Percentiles rank a stretch among this genome's conserved stretches.
These are phyloP conservation scores for Crocidura indochinensis DNA, from an alignment of 2,797 vertebrate species.

Conservation along the genomic window DNA sequence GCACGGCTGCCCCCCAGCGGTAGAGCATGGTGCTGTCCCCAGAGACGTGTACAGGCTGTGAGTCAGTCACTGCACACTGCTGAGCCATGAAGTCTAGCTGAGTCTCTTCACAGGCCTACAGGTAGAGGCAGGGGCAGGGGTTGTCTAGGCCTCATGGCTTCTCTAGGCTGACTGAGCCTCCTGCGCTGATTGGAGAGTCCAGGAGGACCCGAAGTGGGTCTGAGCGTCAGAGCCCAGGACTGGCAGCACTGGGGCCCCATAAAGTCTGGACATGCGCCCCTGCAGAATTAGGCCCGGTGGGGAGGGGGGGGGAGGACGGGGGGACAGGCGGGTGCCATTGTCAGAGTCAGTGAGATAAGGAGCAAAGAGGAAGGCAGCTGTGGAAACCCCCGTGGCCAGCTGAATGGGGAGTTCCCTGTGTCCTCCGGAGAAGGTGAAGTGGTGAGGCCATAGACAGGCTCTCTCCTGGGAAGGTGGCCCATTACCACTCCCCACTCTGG, in stretches of 20 bases:
- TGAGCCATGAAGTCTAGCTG: constrained; percentile 96
- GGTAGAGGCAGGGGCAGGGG: not conserved
- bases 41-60: constrained; percentile 91
- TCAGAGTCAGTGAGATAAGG: not conserved
- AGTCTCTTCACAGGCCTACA: constrained; percentile 91
- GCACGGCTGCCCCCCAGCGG: constrained; percentile 94
- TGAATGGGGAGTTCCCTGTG: no score
- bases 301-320: not conserved
- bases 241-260: not conserved
- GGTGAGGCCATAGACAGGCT: no score
- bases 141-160: no score
- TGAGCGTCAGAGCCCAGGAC: not conserved
- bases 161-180: no score
- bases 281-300: not conserved
- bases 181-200: no score
- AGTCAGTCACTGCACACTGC: constrained; percentile 95
- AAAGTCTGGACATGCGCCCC: not conserved
- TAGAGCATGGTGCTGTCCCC: constrained; percentile 90
- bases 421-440: no score
- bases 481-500: no score
- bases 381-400: not conserved
- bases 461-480: no score
- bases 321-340: not conserved
- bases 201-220: no score
- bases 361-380: not conserved